phyloP scores from a whole-genome alignment of 2,797 vertebrate genomes.

The Lithobates pipiens region DNA sequence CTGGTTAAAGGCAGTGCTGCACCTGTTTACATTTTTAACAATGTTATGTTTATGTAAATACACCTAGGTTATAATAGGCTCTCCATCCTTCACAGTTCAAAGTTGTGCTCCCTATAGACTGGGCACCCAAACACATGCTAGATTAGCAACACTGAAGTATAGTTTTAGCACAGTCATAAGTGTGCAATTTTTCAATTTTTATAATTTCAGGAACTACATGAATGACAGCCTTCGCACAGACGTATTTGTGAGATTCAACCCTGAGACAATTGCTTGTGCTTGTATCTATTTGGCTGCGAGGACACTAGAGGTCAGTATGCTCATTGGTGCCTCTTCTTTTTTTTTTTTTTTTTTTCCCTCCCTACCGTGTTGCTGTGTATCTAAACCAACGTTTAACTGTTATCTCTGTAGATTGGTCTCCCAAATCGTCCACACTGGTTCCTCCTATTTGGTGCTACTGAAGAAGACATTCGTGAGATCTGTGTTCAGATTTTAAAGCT shows the following conservation, averaged over 20 bases:
- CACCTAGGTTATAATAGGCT: conserved; percentile 76
- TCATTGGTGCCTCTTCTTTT: too few relatives aligned
- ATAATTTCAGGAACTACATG: conserved; percentile 87
- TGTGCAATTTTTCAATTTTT: conserved; percentile 43
- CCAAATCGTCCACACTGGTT: conserved; percentile 87
- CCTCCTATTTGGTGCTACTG: conserved; percentile 81
- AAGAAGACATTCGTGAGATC: conserved; percentile 84
- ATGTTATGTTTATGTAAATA: not conserved
- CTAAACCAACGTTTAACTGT: not conserved
- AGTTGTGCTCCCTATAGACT: not conserved
- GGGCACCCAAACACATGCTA: not conserved
- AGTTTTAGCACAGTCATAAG: not conserved
- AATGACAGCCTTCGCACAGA: conserved; percentile 87
- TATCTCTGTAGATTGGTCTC: conserved; percentile 80
- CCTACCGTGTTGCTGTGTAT: not conserved
- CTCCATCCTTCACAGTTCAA: conserved; percentile 71
- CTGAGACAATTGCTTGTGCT: conserved; percentile 85
- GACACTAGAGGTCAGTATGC: conserved; percentile 77
- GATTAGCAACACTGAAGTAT: not conserved
- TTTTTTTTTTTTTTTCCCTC: too few relatives aligned
- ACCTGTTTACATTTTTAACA: too few relatives aligned
- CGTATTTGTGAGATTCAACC: conserved; percentile 84
- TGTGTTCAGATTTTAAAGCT: conserved; percentile 81
- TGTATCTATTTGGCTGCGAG: conserved; percentile 86
- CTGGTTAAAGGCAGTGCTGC: not conserved